Evolutionary conservation across 2,797 vertebrate species (phyloP), one percentile per base, ranked within the genome.

Genomic region (Crocidura indochinensis): DNA sequence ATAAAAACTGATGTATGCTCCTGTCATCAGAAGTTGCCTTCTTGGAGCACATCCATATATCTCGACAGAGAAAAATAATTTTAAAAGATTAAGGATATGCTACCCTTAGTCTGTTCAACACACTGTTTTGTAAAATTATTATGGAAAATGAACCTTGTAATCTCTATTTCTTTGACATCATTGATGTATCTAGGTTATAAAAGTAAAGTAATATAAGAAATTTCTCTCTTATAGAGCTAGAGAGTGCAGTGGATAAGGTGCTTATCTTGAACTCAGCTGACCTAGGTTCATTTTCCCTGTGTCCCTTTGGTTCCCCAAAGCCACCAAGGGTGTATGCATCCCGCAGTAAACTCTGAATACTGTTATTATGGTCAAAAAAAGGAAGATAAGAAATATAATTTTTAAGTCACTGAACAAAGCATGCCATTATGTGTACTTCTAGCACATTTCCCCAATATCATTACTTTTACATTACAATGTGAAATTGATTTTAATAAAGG

Each of bases 71-170:
- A 1, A 27, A 3, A 10, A 4, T 73, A 53, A 1, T 56, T n/a
- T 6, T 76, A 62, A 15, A 14, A 53, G 10, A 17, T 24, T n/a
- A 1, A 4, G 14, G 24, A 3, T 31, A 2, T 6, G 8, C 15
- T 0, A 10, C 10, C 8, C 64, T 22, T 1, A 7, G 10, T 27
- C 8, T 51, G 53, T 14, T 14, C 29, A n/a, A 4, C 0, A 12
- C 2, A 53, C 4, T 60, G 6, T 72, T 82, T 4, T 2, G 26
- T 7, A 12, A 4, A 67, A 4, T 64, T n/a, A 11, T 14, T 15
- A 8, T 20, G 5, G 38, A 22, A 74, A 62, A 26, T 8, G 27
- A 0, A 0, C n/a, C 51, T 31, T 69, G 22, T 29, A 46, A n/a
- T 27, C 12, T 68, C 22, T 44, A 1, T 44, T 60, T 4, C 4